Conservation (phyloP, 1,140 invertebrate genomes). For the Spodoptera litura region DNA sequence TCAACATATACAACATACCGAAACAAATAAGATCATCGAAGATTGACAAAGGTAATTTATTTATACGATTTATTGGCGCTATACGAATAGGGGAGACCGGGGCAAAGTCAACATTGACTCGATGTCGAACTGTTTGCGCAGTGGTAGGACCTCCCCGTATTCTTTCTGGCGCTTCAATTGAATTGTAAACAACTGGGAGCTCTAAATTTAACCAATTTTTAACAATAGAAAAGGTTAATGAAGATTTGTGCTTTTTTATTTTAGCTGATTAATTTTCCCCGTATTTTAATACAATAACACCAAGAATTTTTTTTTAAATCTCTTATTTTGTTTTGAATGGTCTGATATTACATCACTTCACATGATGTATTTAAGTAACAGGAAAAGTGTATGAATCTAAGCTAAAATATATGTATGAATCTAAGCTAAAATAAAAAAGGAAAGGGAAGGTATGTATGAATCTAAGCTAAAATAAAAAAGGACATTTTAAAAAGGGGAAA, state of each 20-base stretch:
- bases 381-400: too few relatives aligned
- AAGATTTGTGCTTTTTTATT: not conserved
- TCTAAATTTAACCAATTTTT: conserved; percentile 52
- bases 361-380: too few relatives aligned
- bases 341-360: too few relatives aligned
- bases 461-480: too few relatives aligned
- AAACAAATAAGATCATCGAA: conserved; percentile 73
- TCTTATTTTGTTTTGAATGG: too few relatives aligned
- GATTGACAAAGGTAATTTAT: conserved; percentile 83
- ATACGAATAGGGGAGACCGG: conserved; percentile 59
- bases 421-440: too few relatives aligned
- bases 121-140: conserved; percentile 80
- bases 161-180: conserved; percentile 56
- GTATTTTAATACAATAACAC: not conserved
- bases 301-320: too few relatives aligned
- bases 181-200: conserved; percentile 20
- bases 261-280: too few relatives aligned
- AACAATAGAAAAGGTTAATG: conserved; percentile 24
- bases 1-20: not conserved
- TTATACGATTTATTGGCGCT: conserved; percentile 78
- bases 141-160: conserved; percentile 59
- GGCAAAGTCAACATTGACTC: conserved; percentile 79
- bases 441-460: too few relatives aligned
- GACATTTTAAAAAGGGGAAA: too few relatives aligned
- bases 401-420: too few relatives aligned